These are phyloP conservation scores for Sinocyclocheilus anophthalmus DNA, from an alignment of 2,113 vertebrate species.

Conservation along the genomic window DNA sequence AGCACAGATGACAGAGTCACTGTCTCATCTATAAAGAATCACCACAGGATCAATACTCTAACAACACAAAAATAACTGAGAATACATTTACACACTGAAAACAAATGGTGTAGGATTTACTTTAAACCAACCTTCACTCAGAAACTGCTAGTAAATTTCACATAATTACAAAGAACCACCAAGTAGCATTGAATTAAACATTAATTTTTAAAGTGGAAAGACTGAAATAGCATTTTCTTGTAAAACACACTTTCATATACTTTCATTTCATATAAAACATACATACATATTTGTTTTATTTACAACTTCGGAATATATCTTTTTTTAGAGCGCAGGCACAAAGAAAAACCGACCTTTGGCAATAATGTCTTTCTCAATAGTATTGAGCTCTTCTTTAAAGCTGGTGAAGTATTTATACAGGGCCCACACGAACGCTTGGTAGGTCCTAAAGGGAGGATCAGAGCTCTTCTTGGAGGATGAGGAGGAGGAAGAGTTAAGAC, in stretches of 20 bases:
- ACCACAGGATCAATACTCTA: not conserved
- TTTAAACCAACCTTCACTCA: not conserved
- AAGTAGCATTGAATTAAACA: too few species aligned
- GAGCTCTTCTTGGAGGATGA: conserved; percentile 79
- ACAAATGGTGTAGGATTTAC: too few species aligned
- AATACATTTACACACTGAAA: not conserved
- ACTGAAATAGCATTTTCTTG: too few species aligned
- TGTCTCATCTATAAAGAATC: conserved; percentile 81
- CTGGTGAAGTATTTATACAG: conserved; percentile 93
- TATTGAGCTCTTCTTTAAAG: conserved; percentile 91
- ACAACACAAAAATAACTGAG: not conserved
- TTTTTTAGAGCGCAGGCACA: not conserved
- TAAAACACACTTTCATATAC: too few species aligned
- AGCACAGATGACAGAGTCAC: conserved; percentile 88
- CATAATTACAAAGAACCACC: too few species aligned
- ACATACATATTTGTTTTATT: too few species aligned
- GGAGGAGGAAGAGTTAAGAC: conserved; percentile 66
- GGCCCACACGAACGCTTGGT: conserved; percentile 98
- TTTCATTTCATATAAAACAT: too few species aligned
- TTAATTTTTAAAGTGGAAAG: too few species aligned
- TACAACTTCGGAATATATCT: too few species aligned
- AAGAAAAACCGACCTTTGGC: conserved; percentile 73
- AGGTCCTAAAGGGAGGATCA: conserved; percentile 93
- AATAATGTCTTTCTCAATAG: conserved; percentile 89
- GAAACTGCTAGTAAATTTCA: too few species aligned